phyloP scores from a whole-genome alignment of 2,113 vertebrate species.

The Pseudonaja textilis region DNA sequence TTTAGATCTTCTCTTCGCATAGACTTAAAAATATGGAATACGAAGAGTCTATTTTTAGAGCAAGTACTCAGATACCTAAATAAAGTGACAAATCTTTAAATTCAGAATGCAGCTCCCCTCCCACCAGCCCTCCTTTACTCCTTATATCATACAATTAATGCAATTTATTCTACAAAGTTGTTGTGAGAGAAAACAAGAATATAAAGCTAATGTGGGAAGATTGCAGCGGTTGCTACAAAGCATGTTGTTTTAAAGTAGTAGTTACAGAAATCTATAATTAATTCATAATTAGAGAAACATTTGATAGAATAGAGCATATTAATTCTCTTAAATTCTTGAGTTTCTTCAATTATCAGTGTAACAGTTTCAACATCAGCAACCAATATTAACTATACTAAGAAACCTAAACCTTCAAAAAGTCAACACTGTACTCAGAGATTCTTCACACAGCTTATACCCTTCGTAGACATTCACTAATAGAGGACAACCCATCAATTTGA shows the following conservation, averaged over 20 bases:
- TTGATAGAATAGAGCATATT: background rate
- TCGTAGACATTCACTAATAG: background rate
- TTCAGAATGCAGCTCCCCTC: background rate
- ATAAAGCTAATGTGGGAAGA: background rate
- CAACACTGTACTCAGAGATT: background rate
- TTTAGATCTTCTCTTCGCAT: background rate
- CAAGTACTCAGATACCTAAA: background rate
- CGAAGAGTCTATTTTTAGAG: background rate
- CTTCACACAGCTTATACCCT: background rate
- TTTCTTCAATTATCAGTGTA: background rate
- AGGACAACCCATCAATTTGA: background rate
- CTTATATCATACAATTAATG: background rate
- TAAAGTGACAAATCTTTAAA: background rate
- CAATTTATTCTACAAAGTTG: background rate
- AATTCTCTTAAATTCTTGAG: background rate
- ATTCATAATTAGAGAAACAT: background rate
- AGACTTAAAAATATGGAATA: background rate
- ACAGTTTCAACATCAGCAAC: background rate
- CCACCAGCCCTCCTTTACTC: background rate
- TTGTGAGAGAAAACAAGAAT: background rate
- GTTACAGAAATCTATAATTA: background rate
- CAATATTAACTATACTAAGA: background rate
- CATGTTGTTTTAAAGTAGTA: background rate
- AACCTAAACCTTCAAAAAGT: background rate
- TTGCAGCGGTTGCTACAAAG: too few species aligned